Conservation (phyloP, 2,113 vertebrate species). For the Mungos mungo region DNA sequence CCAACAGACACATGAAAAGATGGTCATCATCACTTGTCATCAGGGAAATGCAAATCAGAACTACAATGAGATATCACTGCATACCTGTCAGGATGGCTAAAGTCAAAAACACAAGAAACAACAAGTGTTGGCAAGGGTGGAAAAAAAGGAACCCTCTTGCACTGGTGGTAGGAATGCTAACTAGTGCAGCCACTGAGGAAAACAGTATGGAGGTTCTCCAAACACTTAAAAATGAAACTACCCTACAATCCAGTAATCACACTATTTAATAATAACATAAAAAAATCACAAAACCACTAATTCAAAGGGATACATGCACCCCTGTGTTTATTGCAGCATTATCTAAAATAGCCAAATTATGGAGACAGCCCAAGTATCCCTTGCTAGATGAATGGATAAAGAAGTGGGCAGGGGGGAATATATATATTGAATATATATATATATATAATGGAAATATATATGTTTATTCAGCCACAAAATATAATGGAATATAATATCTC, state of each 20-base stretch:
- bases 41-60: neutral
- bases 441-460: no score
- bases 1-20: neutral
- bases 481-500: no score
- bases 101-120: neutral
- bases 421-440: neutral
- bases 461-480: no score
- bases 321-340: neutral
- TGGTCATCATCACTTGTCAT: neutral
- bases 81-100: neutral
- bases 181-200: neutral
- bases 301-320: neutral
- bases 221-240: neutral
- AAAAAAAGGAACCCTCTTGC: neutral
- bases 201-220: neutral
- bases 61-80: neutral
- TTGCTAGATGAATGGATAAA: neutral
- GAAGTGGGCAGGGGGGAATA: neutral
- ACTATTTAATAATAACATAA: neutral
- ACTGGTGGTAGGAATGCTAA: neutral
- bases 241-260: neutral
- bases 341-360: neutral
- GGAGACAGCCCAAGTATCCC: neutral
- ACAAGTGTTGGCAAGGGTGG: neutral
- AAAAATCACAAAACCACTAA: neutral